Evolutionary conservation across 1,140 invertebrate species (phyloP), one percentile per base, ranked within the genome.

Genomic region (Drosophila arizonae): DNA sequence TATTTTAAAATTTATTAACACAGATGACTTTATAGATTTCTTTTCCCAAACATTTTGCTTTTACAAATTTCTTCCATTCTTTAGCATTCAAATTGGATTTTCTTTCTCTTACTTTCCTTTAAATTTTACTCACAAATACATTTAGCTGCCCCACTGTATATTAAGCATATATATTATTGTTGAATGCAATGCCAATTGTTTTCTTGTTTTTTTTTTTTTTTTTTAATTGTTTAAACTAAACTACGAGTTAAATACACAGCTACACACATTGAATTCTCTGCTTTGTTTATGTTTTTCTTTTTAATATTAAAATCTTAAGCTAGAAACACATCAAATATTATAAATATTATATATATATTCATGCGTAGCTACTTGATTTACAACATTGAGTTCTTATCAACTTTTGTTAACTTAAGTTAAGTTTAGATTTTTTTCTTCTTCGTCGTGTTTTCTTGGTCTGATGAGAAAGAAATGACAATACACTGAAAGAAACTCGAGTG

Each of bases 1-100:
- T 86, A 89, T 85, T 78, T 88, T 89, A 81, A 89, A 89, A 88
- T 90, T 88, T 91, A 91, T 88, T 91, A 91, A 91, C 90, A 91
- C 90, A 91, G 90, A 91, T 91, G 90, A 91, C 90, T 91, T 91
- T 91, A 87, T 90, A 82, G 57, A 74, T 74, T 86, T 84, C 68
- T 45, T 45, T 46, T 15, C 43, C 80, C 85, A 76, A 88, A 88
- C 73, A 72, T 75, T 81, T 73, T 78, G 71, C 77, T 58, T 58
- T 17, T 30, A 3, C 13, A 15, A n/a, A 4, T 33, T 54, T 6
- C 51, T 30, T 30, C 6, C 28, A 30, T 30, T 11, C 24, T 52
- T 52, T 15, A n/a, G 4, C 15, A 28, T 28, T 51, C 50, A 51
- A 33, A 48, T 57, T 65, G 69, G 26, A 56, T 72, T 46, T 61